Conservation (phyloP, 2,797 vertebrate species). For the Chloroceryle inda region DNA sequence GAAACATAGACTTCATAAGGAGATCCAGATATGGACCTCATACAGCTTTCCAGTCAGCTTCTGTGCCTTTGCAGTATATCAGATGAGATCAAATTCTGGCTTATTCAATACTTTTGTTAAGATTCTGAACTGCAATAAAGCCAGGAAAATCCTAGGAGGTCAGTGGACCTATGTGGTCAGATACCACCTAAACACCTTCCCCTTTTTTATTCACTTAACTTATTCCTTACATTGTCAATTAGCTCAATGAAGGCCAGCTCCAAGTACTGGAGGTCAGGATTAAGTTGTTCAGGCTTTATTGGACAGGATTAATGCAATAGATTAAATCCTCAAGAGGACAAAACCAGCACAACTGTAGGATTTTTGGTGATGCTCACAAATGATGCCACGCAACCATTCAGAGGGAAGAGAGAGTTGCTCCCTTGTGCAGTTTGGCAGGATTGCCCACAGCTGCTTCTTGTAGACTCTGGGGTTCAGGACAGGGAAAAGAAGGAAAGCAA, state of each 20-base stretch:
- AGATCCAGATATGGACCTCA: not conserved
- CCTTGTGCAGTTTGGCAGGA: not conserved
- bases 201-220: not conserved
- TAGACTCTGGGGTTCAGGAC: not conserved
- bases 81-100: not conserved
- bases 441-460: not conserved
- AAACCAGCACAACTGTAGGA: not conserved
- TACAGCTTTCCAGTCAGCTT: not conserved
- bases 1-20: fast-evolving
- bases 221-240: not conserved
- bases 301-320: fast-evolving
- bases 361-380: not conserved
- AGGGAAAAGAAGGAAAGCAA: not conserved
- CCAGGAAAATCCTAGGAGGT: not conserved
- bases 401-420: not conserved
- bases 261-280: fast-evolving
- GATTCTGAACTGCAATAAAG: not conserved
- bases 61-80: too few species aligned
- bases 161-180: not conserved
- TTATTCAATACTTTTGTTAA: fast-evolving
- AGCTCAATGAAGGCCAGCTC: not conserved
- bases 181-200: not conserved
- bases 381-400: fast-evolving
- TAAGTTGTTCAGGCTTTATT: too few species aligned
- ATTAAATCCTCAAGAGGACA: not conserved